These are phyloP conservation scores for Aleiodes leptofemur DNA, from an alignment of 2,888 invertebrate species.

Conservation along the genomic window DNA sequence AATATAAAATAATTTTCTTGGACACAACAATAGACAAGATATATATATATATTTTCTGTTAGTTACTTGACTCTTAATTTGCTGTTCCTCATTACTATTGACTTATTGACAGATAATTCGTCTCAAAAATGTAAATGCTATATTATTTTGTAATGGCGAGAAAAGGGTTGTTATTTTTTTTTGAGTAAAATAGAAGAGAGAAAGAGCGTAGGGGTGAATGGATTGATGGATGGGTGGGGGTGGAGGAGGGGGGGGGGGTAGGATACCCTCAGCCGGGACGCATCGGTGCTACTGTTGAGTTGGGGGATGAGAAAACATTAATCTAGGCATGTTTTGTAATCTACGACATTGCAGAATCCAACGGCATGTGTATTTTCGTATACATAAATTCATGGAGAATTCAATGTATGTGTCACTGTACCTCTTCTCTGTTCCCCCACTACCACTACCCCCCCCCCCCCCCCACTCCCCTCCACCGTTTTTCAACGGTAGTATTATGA, in stretches of 20 bases:
- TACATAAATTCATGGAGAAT: slow-evolving; percentile 34
- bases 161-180: too few species aligned
- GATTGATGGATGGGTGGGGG: too few species aligned
- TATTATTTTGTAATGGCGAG: too few species aligned
- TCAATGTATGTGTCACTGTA: slow-evolving; percentile 37
- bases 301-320: slow-evolving; percentile 74
- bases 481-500: slow-evolving; percentile 27
- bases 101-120: too few species aligned
- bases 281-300: slow-evolving; percentile 57
- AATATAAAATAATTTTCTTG: too few species aligned
- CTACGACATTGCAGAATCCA: slow-evolving; percentile 61
- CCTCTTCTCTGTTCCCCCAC: not conserved
- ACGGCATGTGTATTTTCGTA: slow-evolving; percentile 29
- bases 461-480: not conserved
- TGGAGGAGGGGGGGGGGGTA: not conserved
- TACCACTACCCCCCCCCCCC: not conserved
- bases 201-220: too few species aligned
- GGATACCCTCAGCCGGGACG: slow-evolving; percentile 29
- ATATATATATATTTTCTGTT: too few species aligned
- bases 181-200: too few species aligned
- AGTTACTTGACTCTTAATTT: too few species aligned
- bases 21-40: too few species aligned
- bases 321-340: slow-evolving; percentile 75
- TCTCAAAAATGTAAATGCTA: too few species aligned
- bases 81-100: too few species aligned